Evolutionary conservation across 2,797 vertebrate genomes (phyloP).

Genomic region (Psittacula derbiana): DNA sequence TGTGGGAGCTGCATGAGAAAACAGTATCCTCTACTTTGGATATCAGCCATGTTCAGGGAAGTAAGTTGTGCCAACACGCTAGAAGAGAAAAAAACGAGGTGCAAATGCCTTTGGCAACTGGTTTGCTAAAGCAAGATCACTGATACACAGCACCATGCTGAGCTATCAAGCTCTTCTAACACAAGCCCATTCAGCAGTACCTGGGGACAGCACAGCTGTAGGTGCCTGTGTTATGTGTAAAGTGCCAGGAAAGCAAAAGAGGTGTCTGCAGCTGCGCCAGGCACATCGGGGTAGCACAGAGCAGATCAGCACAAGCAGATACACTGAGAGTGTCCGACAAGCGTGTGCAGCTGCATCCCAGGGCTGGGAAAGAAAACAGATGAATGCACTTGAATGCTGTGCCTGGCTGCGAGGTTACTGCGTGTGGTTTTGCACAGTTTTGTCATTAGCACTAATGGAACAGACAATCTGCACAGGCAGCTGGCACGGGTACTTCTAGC

Average conservation of each 20-base stretch:
- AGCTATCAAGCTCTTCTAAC: background rate
- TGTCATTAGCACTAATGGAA: background rate
- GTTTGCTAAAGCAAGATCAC: background rate
- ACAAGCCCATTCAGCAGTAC: background rate
- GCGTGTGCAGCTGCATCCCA: accelerated
- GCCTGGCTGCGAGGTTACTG: accelerated
- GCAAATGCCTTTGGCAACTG: background rate
- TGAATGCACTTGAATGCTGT: accelerated
- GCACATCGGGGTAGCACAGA: accelerated
- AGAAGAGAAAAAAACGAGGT: background rate
- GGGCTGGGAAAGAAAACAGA: background rate
- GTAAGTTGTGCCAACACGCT: background rate
- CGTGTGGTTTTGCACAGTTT: accelerated
- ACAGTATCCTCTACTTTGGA: background rate
- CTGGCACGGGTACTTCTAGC: background rate
- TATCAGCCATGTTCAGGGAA: background rate
- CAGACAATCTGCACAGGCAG: background rate
- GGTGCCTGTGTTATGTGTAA: accelerated
- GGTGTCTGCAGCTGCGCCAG: background rate
- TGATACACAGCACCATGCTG: accelerated
- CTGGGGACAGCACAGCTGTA: background rate
- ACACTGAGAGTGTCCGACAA: background rate
- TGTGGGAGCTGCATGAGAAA: background rate
- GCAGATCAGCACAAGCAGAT: background rate
- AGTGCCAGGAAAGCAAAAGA: background rate